Conservation (phyloP, 2,797 vertebrate species). For the Phalanger gymnotis region DNA sequence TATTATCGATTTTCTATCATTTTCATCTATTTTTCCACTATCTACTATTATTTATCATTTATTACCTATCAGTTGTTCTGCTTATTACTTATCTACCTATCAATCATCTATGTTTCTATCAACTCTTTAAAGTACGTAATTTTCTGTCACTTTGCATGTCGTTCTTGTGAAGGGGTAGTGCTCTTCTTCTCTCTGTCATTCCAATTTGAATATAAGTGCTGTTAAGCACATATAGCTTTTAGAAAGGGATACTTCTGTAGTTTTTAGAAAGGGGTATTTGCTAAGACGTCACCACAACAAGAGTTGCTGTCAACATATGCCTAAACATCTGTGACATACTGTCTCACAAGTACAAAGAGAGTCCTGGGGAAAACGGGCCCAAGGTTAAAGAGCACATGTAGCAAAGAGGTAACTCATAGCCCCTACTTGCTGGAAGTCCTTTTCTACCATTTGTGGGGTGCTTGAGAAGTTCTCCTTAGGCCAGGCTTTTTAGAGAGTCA, state of each 20-base stretch:
- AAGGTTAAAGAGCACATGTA: background rate
- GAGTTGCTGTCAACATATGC: background rate
- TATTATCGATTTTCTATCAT: background rate
- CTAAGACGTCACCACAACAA: background rate
- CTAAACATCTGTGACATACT: background rate
- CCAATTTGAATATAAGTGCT: background rate
- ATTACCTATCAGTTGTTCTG: background rate
- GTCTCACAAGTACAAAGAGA: background rate
- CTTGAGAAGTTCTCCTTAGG: background rate
- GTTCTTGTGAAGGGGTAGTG: background rate
- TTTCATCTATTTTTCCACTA: background rate
- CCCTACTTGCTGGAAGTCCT: background rate
- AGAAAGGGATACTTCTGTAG: background rate
- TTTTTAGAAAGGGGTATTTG: background rate
- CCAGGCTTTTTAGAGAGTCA: background rate
- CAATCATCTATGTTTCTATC: background rate
- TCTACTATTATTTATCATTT: background rate
- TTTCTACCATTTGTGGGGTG: background rate
- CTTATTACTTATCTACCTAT: background rate
- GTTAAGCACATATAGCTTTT: background rate
- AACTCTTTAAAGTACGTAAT: background rate
- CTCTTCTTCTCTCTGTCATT: background rate
- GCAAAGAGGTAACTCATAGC: background rate
- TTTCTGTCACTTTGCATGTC: background rate
- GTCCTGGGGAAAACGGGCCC: background rate